These are phyloP conservation scores for Coreius guichenoti DNA, from an alignment of 2,797 vertebrate species.

Conservation along the genomic window DNA sequence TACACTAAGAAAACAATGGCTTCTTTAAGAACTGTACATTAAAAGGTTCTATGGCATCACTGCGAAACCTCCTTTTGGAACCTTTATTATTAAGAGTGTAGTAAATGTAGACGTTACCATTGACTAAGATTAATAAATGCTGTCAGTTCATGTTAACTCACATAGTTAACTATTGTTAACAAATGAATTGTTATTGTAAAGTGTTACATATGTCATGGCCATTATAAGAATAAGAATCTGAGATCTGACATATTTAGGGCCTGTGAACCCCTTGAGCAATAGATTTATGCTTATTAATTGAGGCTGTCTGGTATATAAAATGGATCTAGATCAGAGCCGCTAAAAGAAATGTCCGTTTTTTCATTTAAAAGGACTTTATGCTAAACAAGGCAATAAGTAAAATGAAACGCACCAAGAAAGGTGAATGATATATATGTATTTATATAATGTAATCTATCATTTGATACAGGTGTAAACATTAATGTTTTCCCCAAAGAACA, in stretches of 20 bases:
- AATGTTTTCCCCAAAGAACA: slow-evolving; percentile 70
- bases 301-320: neutral
- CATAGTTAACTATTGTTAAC: neutral
- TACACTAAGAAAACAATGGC: too few species aligned
- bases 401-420: slow-evolving; percentile 61
- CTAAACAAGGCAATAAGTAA: neutral
- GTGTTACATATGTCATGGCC: neutral
- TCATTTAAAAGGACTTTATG: neutral
- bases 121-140: neutral
- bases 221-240: neutral
- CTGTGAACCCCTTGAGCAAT: neutral
- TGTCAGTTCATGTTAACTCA: neutral
- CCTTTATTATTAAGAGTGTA: neutral
- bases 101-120: neutral
- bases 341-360: neutral
- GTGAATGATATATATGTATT: slow-evolving; percentile 80
- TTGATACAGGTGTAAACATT: slow-evolving; percentile 84
- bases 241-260: slow-evolving; percentile 4
- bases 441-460: slow-evolving; percentile 81
- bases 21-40: too few species aligned
- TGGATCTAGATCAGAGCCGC: neutral
- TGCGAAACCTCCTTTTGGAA: neutral
- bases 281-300: neutral
- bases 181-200: neutral
- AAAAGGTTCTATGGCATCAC: too few species aligned